Base-by-base conservation (phyloP, 2,113 vertebrate species). In the Bucco capensis region DNA sequence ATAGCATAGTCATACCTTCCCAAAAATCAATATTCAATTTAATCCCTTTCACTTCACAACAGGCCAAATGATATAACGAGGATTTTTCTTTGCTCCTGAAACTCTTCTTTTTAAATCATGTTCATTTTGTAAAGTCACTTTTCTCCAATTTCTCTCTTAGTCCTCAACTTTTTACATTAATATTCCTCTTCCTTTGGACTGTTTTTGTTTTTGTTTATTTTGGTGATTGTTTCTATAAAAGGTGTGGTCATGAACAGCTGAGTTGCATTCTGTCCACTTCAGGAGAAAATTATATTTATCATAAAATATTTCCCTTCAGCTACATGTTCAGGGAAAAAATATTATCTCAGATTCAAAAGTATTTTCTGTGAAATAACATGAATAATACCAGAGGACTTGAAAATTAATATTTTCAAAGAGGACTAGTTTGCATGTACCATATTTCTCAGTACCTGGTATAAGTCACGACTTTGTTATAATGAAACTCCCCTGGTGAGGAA, bases 21-120 rank as follows among this genome's bases (percentile, higher is more conserved):
- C 17, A 92, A 95, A 94, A 97, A 97, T 96, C 91, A 94, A 95
- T 96, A 96, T 96, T 95, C 89, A 96, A 87, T 96, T 93, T 95
- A 89, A 89, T 96, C 75, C 75, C 47, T 94, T 81, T 91, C 86
- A 78, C 53, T 92, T 87, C 74, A 95, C 72, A 91, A 94, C 66
- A 93, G 57, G 46, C 61, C 54, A 88, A 33, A 86, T 65, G 86
- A 92, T 90, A 89, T 72, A 88, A 90, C 92, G 50, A 96, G 25
- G 94, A 91, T 93, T 86, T 96, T 53, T 92, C 40, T 95, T 88
- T 94, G 37, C 12, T 90, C 8, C 37, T 75, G 62, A 75, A 94
- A 40, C 40, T 47, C 12, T 25, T n/a, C 73, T 91, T 91, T 81
- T 87, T 23, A 93, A 96, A 76, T 31, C 49, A 66, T 11, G 62